Base-by-base conservation (phyloP, 2,888 invertebrate species). In the Acleris literana region DNA sequence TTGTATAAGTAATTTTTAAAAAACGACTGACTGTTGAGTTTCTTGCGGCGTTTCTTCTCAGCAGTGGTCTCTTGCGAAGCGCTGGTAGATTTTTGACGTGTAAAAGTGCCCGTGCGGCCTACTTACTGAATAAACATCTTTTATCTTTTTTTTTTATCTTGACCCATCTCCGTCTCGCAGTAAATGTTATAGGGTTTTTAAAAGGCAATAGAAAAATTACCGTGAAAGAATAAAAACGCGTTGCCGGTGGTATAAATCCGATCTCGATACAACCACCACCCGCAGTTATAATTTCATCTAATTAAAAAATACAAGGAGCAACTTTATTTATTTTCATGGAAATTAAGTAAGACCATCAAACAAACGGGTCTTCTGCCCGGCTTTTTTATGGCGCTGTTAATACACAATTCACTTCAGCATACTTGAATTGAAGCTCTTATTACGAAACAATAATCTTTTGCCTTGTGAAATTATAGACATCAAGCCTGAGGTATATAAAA, bases 381-480 rank as follows among this genome's bases (percentile, higher is more conserved):
- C 61, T 68, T 63, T 69, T 83, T 84, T 81, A 84, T 73, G 75
- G 76, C 68, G 74, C 76, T 79, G 81, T 87, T 82, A 83, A 82
- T 81, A 81, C 82, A 82, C 78, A 81, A 82, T 84, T 81, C 72
- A 77, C 71, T 80, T 78, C 74, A 78, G 72, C 74, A 72, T 68
- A 76, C 70, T 77, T 76, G 70, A 78, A 80, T 80, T 84, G 79
- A 82, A 80, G 74, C 70, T 80, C 75, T 75, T 78, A 82, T 82
- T 81, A 78, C 70, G 71, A 77, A 80, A 83, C 78, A 81, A 79
- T 84, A 80, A 82, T 76, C 74, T 64, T 61, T 63, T 68, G 73
- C 69, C 72, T 70, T 76, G 74, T 76, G 69, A 82, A 84, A 82
- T 82, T 83, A 81, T 72, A 77, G 77, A 74, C 76, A 75, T 75